Base-by-base conservation (phyloP, 2,797 vertebrate genomes). In the Holocentrus rufus region DNA sequence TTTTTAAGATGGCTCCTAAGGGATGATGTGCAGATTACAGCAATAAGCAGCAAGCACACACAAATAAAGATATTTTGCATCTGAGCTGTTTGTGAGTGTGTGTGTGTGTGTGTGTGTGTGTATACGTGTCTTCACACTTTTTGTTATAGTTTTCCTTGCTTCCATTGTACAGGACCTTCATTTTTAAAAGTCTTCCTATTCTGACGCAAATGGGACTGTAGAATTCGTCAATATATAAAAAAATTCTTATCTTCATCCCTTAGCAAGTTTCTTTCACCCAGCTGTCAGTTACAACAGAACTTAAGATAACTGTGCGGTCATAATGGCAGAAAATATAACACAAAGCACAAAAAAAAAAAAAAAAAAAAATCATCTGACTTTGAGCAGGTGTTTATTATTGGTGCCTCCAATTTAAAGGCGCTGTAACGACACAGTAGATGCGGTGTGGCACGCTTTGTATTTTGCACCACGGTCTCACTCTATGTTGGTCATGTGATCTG, bases 1-100 rank as follows among this genome's bases (percentile, higher is more conserved):
- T 67, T 74, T 59, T 59, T 34, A 74, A 42, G 61, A 61, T n/a
- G 30, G 61, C 7, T 65, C 65, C 44, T 54, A 55, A 31, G 46
- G 57, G 60, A 66, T 8, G 52, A 13, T 10, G 17, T 25, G 50
- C 61, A 52, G 13, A 49, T 59, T 23, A 77, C 44, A 61, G 46
- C 5, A 46, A 36, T 20, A 13, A 61, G 65, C n/a, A 20, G 17
- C 9, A 31, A 6, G 36, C 10, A 13, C n/a, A 34, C 1, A 23
- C 25, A 27, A 27, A 27, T 36, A 47, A 60, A 49, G 23, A 57
- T 34, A 23, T 20, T 57, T 50, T n/a, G 54, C 27, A 53, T 56
- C 60, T 31, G 8, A 18, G 27, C 9, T 42, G 22, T 52, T 18
- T 46, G 61, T n/a, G 23, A 22, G 52, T 54, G 22, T n/a, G 18